phyloP scores from a whole-genome alignment of 2,888 invertebrate species.

The Cheilosia grossa region DNA sequence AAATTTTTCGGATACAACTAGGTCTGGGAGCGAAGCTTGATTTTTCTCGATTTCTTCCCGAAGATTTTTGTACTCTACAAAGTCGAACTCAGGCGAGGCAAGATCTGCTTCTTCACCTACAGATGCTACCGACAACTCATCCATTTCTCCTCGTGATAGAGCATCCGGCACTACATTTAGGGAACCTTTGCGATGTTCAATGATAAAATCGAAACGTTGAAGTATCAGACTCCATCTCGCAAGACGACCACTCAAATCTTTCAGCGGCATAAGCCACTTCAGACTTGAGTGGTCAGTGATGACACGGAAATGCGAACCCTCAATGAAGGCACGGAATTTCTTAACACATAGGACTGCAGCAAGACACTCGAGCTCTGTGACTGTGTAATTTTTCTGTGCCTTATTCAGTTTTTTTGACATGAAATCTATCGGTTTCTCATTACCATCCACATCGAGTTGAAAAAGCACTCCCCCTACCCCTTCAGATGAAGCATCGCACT shows the following conservation, averaged over 20 bases:
- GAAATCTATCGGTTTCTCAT: too few relatives aligned
- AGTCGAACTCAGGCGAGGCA: not conserved
- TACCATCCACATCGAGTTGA: too few relatives aligned
- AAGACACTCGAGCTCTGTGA: too few relatives aligned
- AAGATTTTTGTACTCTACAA: not conserved
- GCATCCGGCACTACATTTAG: conserved; percentile 2
- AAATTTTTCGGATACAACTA: not conserved
- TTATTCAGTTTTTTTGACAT: too few relatives aligned
- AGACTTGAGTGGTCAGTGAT: too few relatives aligned
- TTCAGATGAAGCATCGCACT: too few relatives aligned
- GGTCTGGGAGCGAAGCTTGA: not conserved
- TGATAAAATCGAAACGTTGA: not conserved
- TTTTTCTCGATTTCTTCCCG: not conserved
- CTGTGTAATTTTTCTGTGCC: too few relatives aligned
- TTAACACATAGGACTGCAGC: too few relatives aligned
- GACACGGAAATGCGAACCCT: too few relatives aligned
- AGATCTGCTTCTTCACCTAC: conserved; percentile 1
- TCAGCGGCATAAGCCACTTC: too few relatives aligned
- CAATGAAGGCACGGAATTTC: not conserved
- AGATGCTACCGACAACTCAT: not conserved
- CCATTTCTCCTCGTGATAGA: not conserved
- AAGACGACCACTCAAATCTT: too few relatives aligned
- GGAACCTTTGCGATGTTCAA: conserved; percentile 4
- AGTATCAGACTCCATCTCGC: not conserved
- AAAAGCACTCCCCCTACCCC: too few relatives aligned